Base-by-base conservation (phyloP, 2,888 invertebrate genomes). In the Hypena proboscidalis region DNA sequence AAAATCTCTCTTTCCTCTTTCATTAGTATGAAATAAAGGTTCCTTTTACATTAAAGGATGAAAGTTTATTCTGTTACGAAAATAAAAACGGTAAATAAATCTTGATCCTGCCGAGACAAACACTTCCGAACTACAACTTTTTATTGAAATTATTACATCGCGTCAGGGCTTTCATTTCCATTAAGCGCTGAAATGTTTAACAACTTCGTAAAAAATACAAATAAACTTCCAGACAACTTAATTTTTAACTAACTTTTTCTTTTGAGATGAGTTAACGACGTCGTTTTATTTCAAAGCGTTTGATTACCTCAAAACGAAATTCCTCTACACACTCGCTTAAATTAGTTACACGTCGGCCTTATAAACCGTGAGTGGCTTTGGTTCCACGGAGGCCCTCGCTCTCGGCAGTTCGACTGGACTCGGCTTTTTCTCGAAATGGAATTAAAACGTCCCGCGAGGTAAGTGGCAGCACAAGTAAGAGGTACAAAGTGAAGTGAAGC, bases 361-460 rank as follows among this genome's bases (percentile, higher is more conserved):
- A 43, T 39, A 30, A 53, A 36, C 36, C 8, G 47, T 15, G 43
- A 40, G 20, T 26, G 37, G 25, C 36, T 40, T 32, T 38, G 43
- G 52, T 35, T 22, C 48, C 50, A 30, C 45, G 55, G 49, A 58
- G 53, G 59, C 67, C 63, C 67, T 67, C 62, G 54, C n/a, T n/a
- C 51, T 39, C 47, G 5, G 13, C 25, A 32, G 32, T 31, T 32
- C 39, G 39, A 52, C 57, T 55, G 70, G 66, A 69, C 74, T 74
- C 70, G 73, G 73, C 77, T 74, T 81, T 81, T 81, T 80, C 80
- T 79, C 74, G 74, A 82, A 84, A 83, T 81, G 81, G 86, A 88
- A 89, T 88, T 88, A 89, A 88, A 89, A 84, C 84, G 84, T 86
- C 83, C 85, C 81, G 74, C 74, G 77, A 76, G 82, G 81, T 85